phyloP scores from a whole-genome alignment of 2,797 vertebrate genomes.

The Rhynchonycteris naso region DNA sequence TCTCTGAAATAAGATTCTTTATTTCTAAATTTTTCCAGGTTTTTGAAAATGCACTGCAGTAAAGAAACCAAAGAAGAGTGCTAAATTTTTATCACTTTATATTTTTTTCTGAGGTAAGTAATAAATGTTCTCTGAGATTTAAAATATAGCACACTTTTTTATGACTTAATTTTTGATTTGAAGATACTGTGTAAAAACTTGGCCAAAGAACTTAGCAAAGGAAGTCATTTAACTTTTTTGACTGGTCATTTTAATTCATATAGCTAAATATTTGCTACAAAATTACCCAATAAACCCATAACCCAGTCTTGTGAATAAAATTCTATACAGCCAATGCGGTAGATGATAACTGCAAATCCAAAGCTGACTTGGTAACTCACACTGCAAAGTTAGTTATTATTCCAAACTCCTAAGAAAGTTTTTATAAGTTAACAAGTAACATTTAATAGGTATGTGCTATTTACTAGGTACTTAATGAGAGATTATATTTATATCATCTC shows the following conservation, averaged over 20 bases:
- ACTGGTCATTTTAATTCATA: background rate
- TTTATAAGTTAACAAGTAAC: slow-evolving; percentile 39
- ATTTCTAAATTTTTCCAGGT: slow-evolving; percentile 30
- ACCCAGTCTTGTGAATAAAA: background rate
- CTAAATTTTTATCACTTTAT: slow-evolving; percentile 39
- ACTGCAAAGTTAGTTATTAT: slow-evolving; percentile 6
- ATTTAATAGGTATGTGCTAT: background rate
- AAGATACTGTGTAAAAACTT: slow-evolving; percentile 9
- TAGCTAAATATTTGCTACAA: slow-evolving; percentile 44
- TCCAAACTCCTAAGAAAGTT: background rate
- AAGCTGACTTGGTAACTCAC: background rate
- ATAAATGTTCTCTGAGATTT: slow-evolving; percentile 36
- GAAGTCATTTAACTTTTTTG: slow-evolving; percentile 6
- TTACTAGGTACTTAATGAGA: background rate
- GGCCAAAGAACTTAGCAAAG: slow-evolving; percentile 32
- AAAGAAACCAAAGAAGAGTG: slow-evolving; percentile 34
- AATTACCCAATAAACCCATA: background rate
- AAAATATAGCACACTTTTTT: background rate
- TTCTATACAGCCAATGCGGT: background rate
- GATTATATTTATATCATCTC: background rate
- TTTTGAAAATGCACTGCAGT: slow-evolving; percentile 54
- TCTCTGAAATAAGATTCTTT: background rate
- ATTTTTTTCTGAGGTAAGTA: slow-evolving; percentile 45
- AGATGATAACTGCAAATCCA: background rate
- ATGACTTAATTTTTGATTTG: slow-evolving; percentile 37